Percentiles rank a stretch among this genome's conserved stretches.
Evolutionary conservation across 1,140 invertebrate genomes (phyloP).

Genomic region (Aphelenchoides besseyi): DNA sequence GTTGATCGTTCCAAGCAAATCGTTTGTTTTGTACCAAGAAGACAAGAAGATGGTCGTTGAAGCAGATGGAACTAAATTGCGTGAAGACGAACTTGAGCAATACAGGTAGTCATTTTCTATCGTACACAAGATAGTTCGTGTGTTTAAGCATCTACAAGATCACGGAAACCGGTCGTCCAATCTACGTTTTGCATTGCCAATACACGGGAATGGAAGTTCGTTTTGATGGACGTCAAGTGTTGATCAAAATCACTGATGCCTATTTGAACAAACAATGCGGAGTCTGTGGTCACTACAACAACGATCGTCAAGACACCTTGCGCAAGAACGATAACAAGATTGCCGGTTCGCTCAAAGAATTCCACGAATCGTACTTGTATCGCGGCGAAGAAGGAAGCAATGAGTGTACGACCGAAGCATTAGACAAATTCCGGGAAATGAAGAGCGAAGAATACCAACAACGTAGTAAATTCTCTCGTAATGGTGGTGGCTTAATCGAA

Average conservation of each 20-base stretch:
- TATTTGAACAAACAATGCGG: conserved; percentile 29
- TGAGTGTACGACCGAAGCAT: neutral
- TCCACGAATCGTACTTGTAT: conserved; percentile 31
- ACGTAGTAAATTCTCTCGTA: neutral
- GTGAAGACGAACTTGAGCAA: conserved; percentile 16
- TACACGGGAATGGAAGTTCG: conserved; percentile 13
- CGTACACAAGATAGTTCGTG: too few species aligned
- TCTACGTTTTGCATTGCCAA: conserved; percentile 22
- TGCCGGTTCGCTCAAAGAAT: conserved; percentile 23
- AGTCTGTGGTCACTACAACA: conserved; percentile 27
- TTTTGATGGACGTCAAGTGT: conserved; percentile 25
- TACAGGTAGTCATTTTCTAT: conserved; percentile 11
- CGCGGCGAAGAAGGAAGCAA: neutral
- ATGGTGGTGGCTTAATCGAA: neutral
- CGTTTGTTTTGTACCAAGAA: conserved; percentile 23
- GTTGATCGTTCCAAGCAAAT: conserved; percentile 8
- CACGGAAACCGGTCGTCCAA: neutral
- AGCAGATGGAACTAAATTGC: neutral
- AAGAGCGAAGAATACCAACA: conserved; percentile 9
- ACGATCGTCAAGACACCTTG: conserved; percentile 16
- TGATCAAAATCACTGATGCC: neutral
- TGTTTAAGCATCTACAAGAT: conserved; percentile 17
- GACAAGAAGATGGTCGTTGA: conserved; percentile 18
- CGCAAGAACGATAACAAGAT: conserved; percentile 30
- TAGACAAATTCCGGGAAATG: conserved; percentile 3